These are phyloP conservation scores for Sporophila hypoxantha DNA, from an alignment of 2,113 vertebrate species.

Conservation along the genomic window DNA sequence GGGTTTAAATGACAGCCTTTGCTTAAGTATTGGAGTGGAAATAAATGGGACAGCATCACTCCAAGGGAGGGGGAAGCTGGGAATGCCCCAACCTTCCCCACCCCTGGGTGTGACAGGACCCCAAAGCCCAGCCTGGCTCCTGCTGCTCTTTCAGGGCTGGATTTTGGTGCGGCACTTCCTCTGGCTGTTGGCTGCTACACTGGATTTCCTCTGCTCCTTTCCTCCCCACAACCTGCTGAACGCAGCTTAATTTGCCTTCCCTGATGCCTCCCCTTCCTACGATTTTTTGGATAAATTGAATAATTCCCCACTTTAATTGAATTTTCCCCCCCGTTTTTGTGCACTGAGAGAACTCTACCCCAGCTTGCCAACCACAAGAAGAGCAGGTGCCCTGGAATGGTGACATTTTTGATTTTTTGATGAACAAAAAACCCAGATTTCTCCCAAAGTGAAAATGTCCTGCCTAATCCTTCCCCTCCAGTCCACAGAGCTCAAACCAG, in stretches of 20 bases:
- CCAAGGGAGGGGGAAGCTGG: background rate
- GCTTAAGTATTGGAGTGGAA: background rate
- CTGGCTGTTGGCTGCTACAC: slow-evolving; percentile 45
- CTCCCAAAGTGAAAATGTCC: background rate
- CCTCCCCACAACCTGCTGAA: background rate
- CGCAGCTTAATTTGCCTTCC: background rate
- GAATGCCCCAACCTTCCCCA: accelerated
- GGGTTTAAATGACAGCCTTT: background rate
- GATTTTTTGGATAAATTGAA: background rate
- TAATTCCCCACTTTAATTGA: accelerated
- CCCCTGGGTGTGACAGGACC: background rate
- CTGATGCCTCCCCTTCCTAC: background rate
- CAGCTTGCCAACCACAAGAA: background rate
- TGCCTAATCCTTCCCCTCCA: background rate
- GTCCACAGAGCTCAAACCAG: background rate
- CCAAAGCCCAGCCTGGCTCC: accelerated
- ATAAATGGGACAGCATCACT: background rate
- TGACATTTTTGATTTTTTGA: background rate
- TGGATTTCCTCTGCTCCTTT: background rate
- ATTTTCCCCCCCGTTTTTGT: accelerated
- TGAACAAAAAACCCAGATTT: background rate
- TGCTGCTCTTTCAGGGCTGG: background rate
- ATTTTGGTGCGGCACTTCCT: slow-evolving; percentile 54
- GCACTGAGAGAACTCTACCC: background rate
- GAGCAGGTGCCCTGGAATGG: background rate